Conservation (phyloP, 2,113 vertebrate genomes). For the Pachypanchax playfairii region DNA sequence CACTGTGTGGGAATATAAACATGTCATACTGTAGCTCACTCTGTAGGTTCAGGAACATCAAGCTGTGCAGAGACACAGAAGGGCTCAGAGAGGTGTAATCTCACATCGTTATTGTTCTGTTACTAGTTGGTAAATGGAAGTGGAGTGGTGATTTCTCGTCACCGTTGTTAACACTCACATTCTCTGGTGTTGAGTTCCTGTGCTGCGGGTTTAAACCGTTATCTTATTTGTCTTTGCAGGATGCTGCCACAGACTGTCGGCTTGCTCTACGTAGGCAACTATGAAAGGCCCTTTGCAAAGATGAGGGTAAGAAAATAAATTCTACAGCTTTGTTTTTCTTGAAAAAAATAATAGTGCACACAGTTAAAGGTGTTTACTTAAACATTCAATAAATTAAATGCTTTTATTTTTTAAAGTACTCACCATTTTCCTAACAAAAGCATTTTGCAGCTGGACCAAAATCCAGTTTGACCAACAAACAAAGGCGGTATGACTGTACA, state of each 20-base stretch:
- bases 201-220: conserved; percentile 47
- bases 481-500: not conserved
- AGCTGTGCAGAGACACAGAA: conserved; percentile 51
- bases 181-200: conserved; percentile 16
- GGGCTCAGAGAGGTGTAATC: conserved; percentile 64
- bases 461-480: not conserved
- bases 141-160: conserved; percentile 27
- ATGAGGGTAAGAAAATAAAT: conserved; percentile 89
- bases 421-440: not conserved
- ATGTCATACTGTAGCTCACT: conserved; percentile 18
- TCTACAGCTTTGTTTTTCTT: conserved; percentile 45
- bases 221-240: conserved; percentile 81
- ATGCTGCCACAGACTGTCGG: conserved; percentile 92
- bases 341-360: not conserved
- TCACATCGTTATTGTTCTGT: conserved; percentile 61
- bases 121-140: conserved; percentile 65
- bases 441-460: too few species aligned
- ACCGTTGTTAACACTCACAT: conserved; percentile 22
- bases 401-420: not conserved
- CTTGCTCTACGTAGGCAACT: conserved; percentile 94
- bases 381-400: not conserved
- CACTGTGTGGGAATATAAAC: conserved; percentile 8
- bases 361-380: conserved; percentile 18
- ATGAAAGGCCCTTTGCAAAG: conserved; percentile 94
- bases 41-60: conserved; percentile 19